These are phyloP conservation scores for Capitella teleta DNA, from an alignment of 1,140 invertebrate species.

Conservation along the genomic window DNA sequence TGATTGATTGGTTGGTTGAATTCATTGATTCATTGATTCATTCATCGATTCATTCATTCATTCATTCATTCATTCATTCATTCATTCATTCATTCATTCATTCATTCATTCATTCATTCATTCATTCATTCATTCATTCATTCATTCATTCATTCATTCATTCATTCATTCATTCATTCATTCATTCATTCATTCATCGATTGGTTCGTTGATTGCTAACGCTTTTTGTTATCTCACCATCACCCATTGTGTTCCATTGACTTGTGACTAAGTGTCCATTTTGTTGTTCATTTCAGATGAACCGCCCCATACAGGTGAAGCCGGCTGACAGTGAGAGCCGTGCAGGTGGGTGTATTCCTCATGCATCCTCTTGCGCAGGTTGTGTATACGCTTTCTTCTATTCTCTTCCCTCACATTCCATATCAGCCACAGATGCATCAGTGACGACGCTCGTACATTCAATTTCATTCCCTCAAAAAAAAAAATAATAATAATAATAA, in stretches of 20 bases:
- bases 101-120: background rate
- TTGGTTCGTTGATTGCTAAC: background rate
- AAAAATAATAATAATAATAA: too few species aligned
- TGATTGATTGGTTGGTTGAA: too few species aligned
- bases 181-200: too few species aligned
- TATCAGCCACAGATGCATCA: too few species aligned
- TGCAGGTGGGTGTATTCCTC: slow-evolving; percentile 62
- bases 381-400: too few species aligned
- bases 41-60: background rate
- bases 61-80: background rate
- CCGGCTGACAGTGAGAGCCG: slow-evolving; percentile 97
- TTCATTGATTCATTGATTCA: too few species aligned
- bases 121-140: background rate
- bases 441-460: too few species aligned
- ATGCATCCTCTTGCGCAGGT: too few species aligned
- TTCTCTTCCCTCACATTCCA: too few species aligned
- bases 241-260: background rate
- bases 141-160: background rate
- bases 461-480: too few species aligned
- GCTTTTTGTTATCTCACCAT: too few species aligned
- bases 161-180: background rate
- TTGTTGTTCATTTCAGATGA: slow-evolving; percentile 72
- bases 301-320: slow-evolving; percentile 99
- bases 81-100: background rate
- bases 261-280: slow-evolving; percentile 13